These are phyloP conservation scores for Tauraco hartlaubi DNA, from an alignment of 2,797 vertebrate genomes.

Conservation along the genomic window DNA sequence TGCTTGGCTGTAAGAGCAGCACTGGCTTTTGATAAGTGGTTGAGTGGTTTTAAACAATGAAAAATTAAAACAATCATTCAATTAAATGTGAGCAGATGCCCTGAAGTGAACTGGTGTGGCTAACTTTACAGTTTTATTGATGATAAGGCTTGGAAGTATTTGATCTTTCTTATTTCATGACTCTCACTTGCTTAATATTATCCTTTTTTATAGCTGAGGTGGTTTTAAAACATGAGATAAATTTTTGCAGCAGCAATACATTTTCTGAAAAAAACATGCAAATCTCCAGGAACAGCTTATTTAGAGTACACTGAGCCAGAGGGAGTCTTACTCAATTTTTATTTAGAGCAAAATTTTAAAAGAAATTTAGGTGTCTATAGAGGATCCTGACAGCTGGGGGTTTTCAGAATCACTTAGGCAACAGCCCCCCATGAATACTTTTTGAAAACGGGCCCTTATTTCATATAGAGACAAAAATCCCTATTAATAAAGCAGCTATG, in stretches of 20 bases:
- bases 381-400: background rate
- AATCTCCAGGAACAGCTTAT: background rate
- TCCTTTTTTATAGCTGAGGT: conserved; percentile 9
- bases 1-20: background rate
- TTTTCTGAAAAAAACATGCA: background rate
- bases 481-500: background rate
- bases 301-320: background rate
- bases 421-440: background rate
- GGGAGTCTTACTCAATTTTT: background rate
- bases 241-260: background rate
- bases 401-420: background rate
- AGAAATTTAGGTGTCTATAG: background rate
- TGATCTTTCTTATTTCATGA: conserved; percentile 59
- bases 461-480: background rate
- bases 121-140: conserved; percentile 56
- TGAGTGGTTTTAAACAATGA: conserved; percentile 71
- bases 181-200: conserved; percentile 37
- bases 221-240: conserved; percentile 5
- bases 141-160: conserved; percentile 33
- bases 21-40: conserved; percentile 47
- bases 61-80: conserved; percentile 72
- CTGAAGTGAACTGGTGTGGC: conserved; percentile 52
- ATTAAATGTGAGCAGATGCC: conserved; percentile 64
- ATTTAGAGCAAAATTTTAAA: background rate
- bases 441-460: background rate